A percentile compares a stretch with the other conserved stretches of the same genome.
Evolutionary conservation across 1,140 invertebrate species (phyloP).

Genomic region (Procambarus clarkii): DNA sequence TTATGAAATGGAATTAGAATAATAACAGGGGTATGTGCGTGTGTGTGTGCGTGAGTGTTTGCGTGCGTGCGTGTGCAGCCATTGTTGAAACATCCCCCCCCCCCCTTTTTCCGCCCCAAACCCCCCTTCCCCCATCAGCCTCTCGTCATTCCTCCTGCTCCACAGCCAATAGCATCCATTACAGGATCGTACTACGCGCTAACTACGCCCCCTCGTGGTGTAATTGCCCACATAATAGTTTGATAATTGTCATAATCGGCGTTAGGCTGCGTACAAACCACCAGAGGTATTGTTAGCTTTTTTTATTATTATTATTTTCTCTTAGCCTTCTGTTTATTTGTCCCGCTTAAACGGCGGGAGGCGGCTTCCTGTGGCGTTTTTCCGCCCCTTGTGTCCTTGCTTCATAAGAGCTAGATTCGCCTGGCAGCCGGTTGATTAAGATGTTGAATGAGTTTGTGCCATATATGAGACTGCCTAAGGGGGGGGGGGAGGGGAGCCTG

Average conservation of each 20-base stretch:
- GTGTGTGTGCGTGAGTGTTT: too few relatives aligned
- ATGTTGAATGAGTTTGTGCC: background rate
- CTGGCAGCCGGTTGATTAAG: background rate
- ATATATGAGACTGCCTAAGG: background rate
- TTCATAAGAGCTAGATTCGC: background rate
- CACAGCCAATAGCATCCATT: background rate
- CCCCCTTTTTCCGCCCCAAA: background rate
- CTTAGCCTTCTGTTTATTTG: background rate
- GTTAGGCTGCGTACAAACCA: conserved; percentile 12
- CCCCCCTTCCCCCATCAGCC: background rate
- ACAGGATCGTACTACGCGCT: background rate
- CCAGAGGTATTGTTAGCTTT: background rate
- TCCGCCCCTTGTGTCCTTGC: background rate
- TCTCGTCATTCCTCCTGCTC: background rate
- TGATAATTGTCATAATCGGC: conserved; percentile 35
- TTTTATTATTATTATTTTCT: background rate
- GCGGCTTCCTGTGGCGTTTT: background rate
- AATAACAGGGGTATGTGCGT: background rate
- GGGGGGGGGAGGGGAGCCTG: background rate
- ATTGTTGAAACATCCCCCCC: background rate
- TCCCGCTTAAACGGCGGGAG: background rate
- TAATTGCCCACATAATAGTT: conserved; percentile 20
- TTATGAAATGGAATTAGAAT: conserved; percentile 31
- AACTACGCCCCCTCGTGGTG: conserved; percentile 1
- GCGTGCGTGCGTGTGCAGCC: too few relatives aligned